Percentiles rank a stretch among this genome's conserved stretches.
Conservation (phyloP, 2,797 vertebrate genomes). For the Anas capensis region DNA sequence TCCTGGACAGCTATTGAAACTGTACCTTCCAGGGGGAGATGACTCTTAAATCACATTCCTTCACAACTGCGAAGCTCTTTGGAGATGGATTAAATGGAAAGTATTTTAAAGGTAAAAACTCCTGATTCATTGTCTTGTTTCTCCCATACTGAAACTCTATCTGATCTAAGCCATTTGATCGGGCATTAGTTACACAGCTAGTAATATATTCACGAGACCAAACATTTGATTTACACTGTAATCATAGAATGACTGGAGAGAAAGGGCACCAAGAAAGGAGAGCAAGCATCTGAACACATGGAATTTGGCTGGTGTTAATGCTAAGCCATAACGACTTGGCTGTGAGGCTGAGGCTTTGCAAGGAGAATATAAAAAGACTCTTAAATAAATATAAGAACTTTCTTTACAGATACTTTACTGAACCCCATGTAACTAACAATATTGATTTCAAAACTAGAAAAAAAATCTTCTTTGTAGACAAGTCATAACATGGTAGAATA, state of each 20-base stretch:
- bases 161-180: background rate
- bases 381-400: background rate
- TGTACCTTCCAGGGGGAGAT: background rate
- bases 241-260: background rate
- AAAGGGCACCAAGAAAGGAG: background rate
- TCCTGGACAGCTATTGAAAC: background rate
- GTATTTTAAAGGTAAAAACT: background rate
- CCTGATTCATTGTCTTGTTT: background rate
- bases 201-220: background rate
- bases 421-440: background rate
- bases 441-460: background rate
- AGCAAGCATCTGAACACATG: background rate
- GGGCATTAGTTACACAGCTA: background rate
- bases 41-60: background rate
- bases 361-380: background rate
- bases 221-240: too few species aligned
- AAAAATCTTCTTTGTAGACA: background rate
- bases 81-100: background rate
- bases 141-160: background rate
- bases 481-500: background rate
- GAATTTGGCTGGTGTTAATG: background rate
- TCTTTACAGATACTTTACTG: background rate
- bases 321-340: background rate
- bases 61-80: background rate
- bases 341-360: background rate